Evolutionary conservation across 2,888 invertebrate genomes (phyloP).

Genomic region (Ernsta delagoae): DNA sequence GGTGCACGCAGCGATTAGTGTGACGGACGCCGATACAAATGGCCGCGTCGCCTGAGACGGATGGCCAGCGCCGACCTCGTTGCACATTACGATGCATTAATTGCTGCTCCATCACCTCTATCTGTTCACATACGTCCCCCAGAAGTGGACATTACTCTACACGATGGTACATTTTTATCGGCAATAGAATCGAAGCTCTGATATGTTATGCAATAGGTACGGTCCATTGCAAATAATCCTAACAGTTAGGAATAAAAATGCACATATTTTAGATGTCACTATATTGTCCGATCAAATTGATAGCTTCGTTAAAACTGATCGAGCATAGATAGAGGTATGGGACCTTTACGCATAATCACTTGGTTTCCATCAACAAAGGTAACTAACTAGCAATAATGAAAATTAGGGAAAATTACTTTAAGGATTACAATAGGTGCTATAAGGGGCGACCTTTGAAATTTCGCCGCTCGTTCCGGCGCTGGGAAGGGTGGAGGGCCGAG

Average conservation of each 20-base stretch:
- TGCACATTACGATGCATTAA: slow-evolving; percentile 65
- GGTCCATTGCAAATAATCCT: too few relatives aligned
- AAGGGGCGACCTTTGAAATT: slow-evolving; percentile 46
- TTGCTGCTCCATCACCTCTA: slow-evolving; percentile 64
- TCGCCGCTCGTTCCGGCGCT: slow-evolving; percentile 56
- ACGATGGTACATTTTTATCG: slow-evolving; percentile 15
- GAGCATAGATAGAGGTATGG: not conserved
- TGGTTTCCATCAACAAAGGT: slow-evolving; percentile 32
- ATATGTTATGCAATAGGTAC: not conserved
- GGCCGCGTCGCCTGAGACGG: slow-evolving; percentile 68
- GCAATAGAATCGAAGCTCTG: not conserved
- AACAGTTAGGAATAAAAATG: not conserved
- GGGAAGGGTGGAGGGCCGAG: slow-evolving; percentile 56
- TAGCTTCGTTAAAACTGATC: not conserved
- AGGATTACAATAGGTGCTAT: slow-evolving; percentile 46
- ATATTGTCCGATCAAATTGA: not conserved
- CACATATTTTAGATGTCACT: not conserved
- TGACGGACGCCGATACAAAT: slow-evolving; percentile 77
- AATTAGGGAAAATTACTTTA: slow-evolving; percentile 39
- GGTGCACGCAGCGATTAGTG: slow-evolving; percentile 72
- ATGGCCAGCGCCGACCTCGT: slow-evolving; percentile 55
- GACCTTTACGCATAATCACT: not conserved
- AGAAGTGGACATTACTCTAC: slow-evolving; percentile 2
- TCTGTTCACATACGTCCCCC: slow-evolving; percentile 15
- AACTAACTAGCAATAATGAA: slow-evolving; percentile 36